Evolutionary conservation across 2,888 invertebrate genomes (phyloP), one percentile per base, ranked within the genome.

Genomic region (Parapristionchus giblindavisi): DNA sequence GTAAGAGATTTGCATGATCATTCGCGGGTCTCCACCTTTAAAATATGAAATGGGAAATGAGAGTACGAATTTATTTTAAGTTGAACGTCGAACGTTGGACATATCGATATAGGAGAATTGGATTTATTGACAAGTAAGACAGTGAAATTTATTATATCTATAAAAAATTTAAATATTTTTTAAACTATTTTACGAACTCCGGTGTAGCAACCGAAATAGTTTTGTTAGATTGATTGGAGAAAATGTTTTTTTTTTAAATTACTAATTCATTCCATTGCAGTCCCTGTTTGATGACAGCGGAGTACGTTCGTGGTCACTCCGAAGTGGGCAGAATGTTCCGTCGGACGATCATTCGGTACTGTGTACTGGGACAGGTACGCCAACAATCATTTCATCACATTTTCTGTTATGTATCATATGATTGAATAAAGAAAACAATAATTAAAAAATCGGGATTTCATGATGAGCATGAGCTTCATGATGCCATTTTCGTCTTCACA

Each of bases 101-200:
- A 5, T 60, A 43, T 17, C 21, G 72, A 8, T 72, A 72, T 48
- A 29, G 58, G 27, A 29, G 60, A 32, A 72, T 72, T n/a, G 72
- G 72, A 14, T 72, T 51, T 34, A 72, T 72, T 54, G 72, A 72
- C 27, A 72, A 72, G 72, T 72, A 36, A 70, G 70, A n/a, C n/a
- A n/a, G n/a, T n/a, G n/a, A n/a, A n/a, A n/a, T n/a, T n/a, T n/a
- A n/a, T n/a, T n/a, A n/a, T n/a, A n/a, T n/a, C n/a, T n/a, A n/a
- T n/a, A n/a, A n/a, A n/a, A n/a, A n/a, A n/a, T n/a, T n/a, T n/a
- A n/a, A n/a, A n/a, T n/a, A n/a, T n/a, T n/a, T n/a, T n/a, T n/a
- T n/a, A n/a, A n/a, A n/a, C n/a, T n/a, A n/a, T n/a, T n/a, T n/a
- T n/a, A n/a, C n/a, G n/a, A n/a, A n/a, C n/a, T n/a, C n/a, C n/a